Conservation (phyloP, 2,888 invertebrate genomes). For the Hirtodrosophila trivittata region DNA sequence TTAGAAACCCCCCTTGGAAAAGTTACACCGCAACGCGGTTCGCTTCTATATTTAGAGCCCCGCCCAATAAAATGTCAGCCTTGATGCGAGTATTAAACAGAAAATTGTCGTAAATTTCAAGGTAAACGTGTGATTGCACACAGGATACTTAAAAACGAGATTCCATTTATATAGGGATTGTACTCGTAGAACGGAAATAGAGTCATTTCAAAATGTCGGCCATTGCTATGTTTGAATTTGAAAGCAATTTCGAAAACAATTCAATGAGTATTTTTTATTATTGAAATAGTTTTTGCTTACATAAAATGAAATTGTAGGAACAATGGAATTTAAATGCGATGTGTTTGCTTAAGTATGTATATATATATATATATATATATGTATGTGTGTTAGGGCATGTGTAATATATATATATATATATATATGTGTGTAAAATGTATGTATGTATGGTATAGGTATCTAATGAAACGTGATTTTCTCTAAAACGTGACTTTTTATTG, state of each 20-base stretch:
- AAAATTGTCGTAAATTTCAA: slow-evolving; percentile 73
- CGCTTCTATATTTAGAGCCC: slow-evolving; percentile 45
- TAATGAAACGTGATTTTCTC: slow-evolving; percentile 83
- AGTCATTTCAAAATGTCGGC: slow-evolving; percentile 60
- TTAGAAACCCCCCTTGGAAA: not conserved
- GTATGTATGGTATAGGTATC: slow-evolving; percentile 62
- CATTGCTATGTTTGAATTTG: slow-evolving; percentile 28
- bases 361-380: slow-evolving; percentile 17
- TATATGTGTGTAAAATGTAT: slow-evolving; percentile 14
- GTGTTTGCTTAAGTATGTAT: slow-evolving; percentile 6
- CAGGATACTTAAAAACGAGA: slow-evolving; percentile 2
- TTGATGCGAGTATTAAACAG: slow-evolving; percentile 46
- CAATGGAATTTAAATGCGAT: slow-evolving; percentile 65
- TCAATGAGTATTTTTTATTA: slow-evolving; percentile 35
- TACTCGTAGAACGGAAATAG: slow-evolving; percentile 20
- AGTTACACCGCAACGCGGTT: slow-evolving; percentile 27
- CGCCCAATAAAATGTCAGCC: slow-evolving; percentile 40
- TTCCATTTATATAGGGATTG: slow-evolving; percentile 4
- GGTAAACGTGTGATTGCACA: slow-evolving; percentile 45
- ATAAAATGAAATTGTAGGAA: slow-evolving; percentile 59
- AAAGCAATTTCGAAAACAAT: slow-evolving; percentile 30
- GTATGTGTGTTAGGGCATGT: slow-evolving; percentile 26
- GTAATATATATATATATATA: slow-evolving; percentile 27
- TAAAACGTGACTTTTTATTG: slow-evolving; percentile 84
- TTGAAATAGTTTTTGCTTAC: slow-evolving; percentile 57